These are phyloP conservation scores for Phymanthus crucifer DNA, from an alignment of 92 coral and sea anemone genomes.

Conservation along the genomic window DNA sequence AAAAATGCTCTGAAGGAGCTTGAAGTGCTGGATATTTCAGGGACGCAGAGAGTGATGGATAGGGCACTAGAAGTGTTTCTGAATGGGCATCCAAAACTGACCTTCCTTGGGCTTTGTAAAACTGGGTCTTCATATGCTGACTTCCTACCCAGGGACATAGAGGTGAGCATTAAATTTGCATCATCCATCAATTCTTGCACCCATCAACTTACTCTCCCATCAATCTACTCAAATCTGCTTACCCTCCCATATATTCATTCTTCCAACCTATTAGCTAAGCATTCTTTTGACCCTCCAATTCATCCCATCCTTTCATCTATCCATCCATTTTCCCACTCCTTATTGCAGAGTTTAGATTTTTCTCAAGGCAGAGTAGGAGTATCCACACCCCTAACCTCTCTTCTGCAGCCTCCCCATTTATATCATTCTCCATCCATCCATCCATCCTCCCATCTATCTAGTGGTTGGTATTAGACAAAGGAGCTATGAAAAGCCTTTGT, in stretches of 20 bases:
- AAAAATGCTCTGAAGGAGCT: constrained; percentile 39
- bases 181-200: background rate
- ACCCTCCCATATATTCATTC: background rate
- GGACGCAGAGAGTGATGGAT: constrained; percentile 55
- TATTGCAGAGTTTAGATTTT: no score
- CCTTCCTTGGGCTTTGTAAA: constrained; percentile 75
- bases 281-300: background rate
- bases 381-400: no score
- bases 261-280: background rate
- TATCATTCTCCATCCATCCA: no score
- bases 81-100: constrained; percentile 61
- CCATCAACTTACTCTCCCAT: background rate
- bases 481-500: no score
- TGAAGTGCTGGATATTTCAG: constrained; percentile 64
- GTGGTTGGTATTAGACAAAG: no score
- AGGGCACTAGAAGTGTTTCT: constrained; percentile 54
- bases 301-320: background rate
- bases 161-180: constrained; percentile 41
- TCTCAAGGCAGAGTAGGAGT: no score
- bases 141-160: constrained; percentile 52
- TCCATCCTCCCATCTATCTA: no score
- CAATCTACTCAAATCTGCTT: background rate
- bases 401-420: no score
- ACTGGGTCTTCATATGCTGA: constrained; percentile 60
- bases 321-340: background rate